phyloP scores from a whole-genome alignment of 1,140 invertebrate genomes.

The Laupala kohalensis region DNA sequence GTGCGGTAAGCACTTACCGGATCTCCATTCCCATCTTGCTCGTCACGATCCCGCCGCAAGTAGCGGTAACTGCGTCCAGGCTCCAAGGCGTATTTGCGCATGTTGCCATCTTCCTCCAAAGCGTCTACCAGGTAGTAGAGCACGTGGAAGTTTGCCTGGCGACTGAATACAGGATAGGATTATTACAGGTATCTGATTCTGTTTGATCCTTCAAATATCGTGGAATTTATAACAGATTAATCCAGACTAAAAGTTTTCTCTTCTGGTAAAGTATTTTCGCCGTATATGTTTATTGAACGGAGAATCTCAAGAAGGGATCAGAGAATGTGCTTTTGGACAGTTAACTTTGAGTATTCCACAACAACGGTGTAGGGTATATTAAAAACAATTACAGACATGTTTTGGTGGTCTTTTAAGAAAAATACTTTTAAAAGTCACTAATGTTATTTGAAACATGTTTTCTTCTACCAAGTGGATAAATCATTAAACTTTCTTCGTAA shows the following conservation, averaged over 20 bases:
- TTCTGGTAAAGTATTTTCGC: no score
- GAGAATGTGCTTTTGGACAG: background rate
- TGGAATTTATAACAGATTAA: no score
- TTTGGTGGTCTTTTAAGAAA: no score
- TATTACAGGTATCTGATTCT: constrained; percentile 19
- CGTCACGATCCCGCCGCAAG: constrained; percentile 44
- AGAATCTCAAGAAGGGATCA: background rate
- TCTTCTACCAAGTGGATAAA: no score
- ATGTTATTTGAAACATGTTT: no score
- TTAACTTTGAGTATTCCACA: background rate
- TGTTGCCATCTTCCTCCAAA: constrained; percentile 44
- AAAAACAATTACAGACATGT: no score
- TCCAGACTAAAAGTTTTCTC: no score
- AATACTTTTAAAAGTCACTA: no score
- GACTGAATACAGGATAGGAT: constrained; percentile 33
- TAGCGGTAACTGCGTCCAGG: constrained; percentile 63
- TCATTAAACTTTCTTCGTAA: no score
- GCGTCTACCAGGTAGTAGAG: constrained; percentile 83
- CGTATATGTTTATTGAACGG: no score
- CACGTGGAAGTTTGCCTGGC: constrained; percentile 78
- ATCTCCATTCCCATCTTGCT: constrained; percentile 25
- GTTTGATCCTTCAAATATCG: background rate
- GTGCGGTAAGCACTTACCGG: no score
- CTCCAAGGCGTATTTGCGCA: constrained; percentile 48
- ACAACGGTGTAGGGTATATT: background rate